Percentiles rank a stretch among this genome's conserved stretches.
Evolutionary conservation across 2,113 vertebrate species (phyloP).

Genomic region (Octodon degus): DNA sequence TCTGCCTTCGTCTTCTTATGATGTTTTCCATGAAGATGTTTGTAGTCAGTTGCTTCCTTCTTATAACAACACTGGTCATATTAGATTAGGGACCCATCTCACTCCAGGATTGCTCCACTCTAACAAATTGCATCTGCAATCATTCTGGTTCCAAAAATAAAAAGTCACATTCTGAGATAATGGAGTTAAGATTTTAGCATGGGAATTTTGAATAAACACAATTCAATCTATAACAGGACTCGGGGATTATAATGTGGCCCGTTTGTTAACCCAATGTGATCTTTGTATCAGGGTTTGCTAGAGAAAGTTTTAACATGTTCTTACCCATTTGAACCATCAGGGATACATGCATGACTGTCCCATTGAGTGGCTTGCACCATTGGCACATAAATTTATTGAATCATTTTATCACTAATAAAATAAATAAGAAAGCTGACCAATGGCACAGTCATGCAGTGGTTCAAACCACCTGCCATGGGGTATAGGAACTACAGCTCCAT

Average conservation of each 20-base stretch:
- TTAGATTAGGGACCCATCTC: neutral
- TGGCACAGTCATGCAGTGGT: neutral
- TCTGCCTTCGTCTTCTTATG: neutral
- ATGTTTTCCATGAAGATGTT: rapidly evolving
- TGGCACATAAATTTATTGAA: neutral
- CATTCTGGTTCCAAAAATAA: neutral
- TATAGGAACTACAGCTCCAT: neutral
- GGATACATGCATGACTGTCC: neutral
- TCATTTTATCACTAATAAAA: neutral
- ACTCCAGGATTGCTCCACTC: neutral
- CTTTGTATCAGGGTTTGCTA: neutral
- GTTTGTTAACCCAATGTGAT: neutral
- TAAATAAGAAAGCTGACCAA: neutral
- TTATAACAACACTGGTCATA: neutral
- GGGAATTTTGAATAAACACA: neutral
- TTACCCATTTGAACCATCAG: neutral
- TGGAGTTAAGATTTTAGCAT: neutral
- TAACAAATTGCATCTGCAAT: neutral
- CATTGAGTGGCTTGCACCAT: neutral
- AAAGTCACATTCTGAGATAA: neutral
- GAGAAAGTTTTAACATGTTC: neutral
- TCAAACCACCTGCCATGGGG: neutral
- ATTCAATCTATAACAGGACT: neutral
- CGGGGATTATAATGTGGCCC: neutral
- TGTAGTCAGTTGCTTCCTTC: neutral